Base-by-base conservation (phyloP, 2,888 invertebrate species). In the Cosmopolites sordidus region DNA sequence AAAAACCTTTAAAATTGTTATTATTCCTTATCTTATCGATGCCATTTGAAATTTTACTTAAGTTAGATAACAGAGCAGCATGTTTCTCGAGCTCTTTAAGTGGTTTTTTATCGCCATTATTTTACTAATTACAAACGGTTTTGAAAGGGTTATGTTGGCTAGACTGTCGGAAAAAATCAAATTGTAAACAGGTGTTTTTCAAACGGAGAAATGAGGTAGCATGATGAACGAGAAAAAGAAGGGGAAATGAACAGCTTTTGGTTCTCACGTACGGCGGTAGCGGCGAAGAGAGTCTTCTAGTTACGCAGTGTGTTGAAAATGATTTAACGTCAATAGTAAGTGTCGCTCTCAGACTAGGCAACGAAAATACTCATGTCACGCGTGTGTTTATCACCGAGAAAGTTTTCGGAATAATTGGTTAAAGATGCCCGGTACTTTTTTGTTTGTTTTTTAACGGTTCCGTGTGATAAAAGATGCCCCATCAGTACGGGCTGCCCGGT, bases 131-230 rank as follows among this genome's bases (percentile, higher is more conserved):
- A n/a, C n/a, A n/a, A n/a, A n/a, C n/a, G n/a, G n/a, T n/a, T n/a
- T 22, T 22, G 3, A 8, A 5, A 22, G 22, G 3, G 4, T 5
- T 22, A 15, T 5, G 43, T 58, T 54, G 58, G 51, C 42, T 2
- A 43, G 38, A 44, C 54, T 54, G 58, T 54, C 54, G 81, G 85
- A 84, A 86, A 85, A 83, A 80, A 79, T 76, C 75, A 75, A 74
- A 73, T 77, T 40, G 77, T 76, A 81, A 86, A 86, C 86, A 86
- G 86, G 86, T 86, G 86, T 86, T 84, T 82, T 78, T 81, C 79
- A 80, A 83, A 82, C 79, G 81, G 80, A 78, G 76, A 77, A 56
- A 60, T 54, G 51, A 51, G 81, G 80, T 80, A 78, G 77, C 77
- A 69, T 67, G 65, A 62, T 58, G 62, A 47, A 57, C 57, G 52